Percentiles rank a stretch among this genome's conserved stretches.
phyloP scores from a whole-genome alignment of 1,140 invertebrate species.

The Caenorhabditis tropicalis region DNA sequence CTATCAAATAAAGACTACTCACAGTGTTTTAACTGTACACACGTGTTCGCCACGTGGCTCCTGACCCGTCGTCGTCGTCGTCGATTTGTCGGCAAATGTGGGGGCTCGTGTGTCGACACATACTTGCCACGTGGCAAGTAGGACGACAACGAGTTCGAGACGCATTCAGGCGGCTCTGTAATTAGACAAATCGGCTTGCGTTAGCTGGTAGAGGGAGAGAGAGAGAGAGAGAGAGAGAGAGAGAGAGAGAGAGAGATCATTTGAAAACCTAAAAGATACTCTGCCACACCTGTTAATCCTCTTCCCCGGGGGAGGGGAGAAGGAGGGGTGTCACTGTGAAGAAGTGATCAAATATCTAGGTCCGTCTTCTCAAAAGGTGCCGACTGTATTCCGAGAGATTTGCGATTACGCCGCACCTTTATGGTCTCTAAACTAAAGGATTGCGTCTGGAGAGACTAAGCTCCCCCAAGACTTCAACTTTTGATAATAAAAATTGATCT shows the following conservation, averaged over 20 bases:
- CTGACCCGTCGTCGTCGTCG: background rate
- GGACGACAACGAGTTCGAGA: background rate
- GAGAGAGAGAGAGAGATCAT: no score
- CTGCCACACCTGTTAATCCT: constrained; percentile 7
- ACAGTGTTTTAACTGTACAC: constrained; percentile 29
- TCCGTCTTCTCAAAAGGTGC: background rate
- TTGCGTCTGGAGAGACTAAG: no score
- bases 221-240: background rate
- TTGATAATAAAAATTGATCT: background rate
- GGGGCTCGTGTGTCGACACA: background rate
- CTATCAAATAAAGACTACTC: no score
- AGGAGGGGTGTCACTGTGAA: background rate
- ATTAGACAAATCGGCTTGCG: no score
- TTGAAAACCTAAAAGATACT: no score
- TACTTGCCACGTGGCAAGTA: constrained; percentile 31
- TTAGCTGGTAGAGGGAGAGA: background rate
- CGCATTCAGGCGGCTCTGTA: no score
- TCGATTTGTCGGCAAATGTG: background rate
- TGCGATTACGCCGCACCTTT: background rate
- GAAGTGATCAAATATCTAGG: background rate
- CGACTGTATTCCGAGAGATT: background rate
- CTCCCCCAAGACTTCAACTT: no score
- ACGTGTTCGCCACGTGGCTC: constrained; percentile 31
- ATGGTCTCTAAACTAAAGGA: background rate
- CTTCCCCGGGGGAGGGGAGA: background rate